Evolutionary conservation across 2,113 vertebrate species (phyloP).

Genomic region (Xiphophorus maculatus): DNA sequence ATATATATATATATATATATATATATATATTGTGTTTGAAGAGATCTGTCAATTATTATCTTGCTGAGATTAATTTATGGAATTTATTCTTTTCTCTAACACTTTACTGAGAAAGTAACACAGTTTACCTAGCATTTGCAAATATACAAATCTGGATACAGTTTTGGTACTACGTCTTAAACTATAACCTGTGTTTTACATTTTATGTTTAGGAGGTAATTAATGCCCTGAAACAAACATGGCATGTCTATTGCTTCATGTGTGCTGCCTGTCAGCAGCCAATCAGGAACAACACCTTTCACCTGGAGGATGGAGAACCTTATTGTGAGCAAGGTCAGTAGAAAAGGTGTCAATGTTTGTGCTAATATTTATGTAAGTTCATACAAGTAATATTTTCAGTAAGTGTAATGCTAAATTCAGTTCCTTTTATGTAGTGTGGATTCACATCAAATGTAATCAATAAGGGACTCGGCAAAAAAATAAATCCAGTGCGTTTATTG

Average conservation of each 20-base stretch:
- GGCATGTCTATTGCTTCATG: conserved; percentile 95
- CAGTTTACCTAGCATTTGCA: neutral
- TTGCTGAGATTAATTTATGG: neutral
- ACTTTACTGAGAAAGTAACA: neutral
- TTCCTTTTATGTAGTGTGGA: neutral
- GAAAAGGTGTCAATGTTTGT: neutral
- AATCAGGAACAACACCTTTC: conserved; percentile 96
- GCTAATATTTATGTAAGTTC: neutral
- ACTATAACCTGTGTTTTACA: conserved; percentile 17
- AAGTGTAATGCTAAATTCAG: too few relatives aligned
- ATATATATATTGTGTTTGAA: conserved; percentile 11
- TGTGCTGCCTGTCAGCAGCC: conserved; percentile 93
- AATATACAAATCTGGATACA: neutral
- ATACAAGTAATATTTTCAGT: neutral
- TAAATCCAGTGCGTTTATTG: too few relatives aligned
- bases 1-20: too few relatives aligned
- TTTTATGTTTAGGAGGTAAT: conserved; percentile 90
- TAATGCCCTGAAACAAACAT: conserved; percentile 97
- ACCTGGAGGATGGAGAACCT: conserved; percentile 96
- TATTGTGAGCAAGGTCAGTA: conserved; percentile 93
- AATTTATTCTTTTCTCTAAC: neutral
- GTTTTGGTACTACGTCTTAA: neutral
- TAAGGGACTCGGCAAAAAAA: too few relatives aligned
- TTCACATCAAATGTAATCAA: too few relatives aligned
- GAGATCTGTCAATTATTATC: neutral